Evolutionary conservation across 1,140 invertebrate genomes (phyloP).

Genomic region (Gryon sp.): DNA sequence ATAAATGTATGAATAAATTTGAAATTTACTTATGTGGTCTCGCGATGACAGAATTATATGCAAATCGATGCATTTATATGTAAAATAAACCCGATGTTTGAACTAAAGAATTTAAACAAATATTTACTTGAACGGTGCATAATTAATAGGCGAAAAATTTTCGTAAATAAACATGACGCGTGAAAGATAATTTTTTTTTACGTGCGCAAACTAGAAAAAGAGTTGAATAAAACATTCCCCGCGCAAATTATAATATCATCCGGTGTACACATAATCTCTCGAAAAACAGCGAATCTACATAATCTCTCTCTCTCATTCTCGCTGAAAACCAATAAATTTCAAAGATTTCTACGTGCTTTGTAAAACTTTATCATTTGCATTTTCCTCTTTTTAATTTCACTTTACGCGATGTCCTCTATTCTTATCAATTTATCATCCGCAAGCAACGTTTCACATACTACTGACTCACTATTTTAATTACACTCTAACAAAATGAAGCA

Average conservation of each 20-base stretch:
- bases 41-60: conserved; percentile 40
- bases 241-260: conserved; percentile 40
- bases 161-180: conserved; percentile 41
- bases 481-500: conserved; percentile 10
- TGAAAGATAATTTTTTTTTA: conserved; percentile 28
- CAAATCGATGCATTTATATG: conserved; percentile 44
- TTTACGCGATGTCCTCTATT: conserved; percentile 12
- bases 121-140: conserved; percentile 19
- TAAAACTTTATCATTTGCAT: conserved; percentile 45
- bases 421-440: conserved; percentile 34
- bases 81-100: conserved; percentile 33
- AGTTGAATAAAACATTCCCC: conserved; percentile 30
- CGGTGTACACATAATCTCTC: conserved; percentile 11
- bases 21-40: conserved; percentile 30
- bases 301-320: conserved; percentile 43
- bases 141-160: conserved; percentile 48
- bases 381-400: conserved; percentile 44
- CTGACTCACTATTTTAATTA: conserved; percentile 23
- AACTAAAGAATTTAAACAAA: conserved; percentile 22
- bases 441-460: conserved; percentile 1
- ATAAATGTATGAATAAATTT: conserved; percentile 34
- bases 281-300: conserved; percentile 40
- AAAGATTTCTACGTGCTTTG: conserved; percentile 37
- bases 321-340: conserved; percentile 49
- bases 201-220: conserved; percentile 7